Evolutionary conservation across 2,888 invertebrate genomes (phyloP).

Genomic region (Cylindroiulus punctatus): DNA sequence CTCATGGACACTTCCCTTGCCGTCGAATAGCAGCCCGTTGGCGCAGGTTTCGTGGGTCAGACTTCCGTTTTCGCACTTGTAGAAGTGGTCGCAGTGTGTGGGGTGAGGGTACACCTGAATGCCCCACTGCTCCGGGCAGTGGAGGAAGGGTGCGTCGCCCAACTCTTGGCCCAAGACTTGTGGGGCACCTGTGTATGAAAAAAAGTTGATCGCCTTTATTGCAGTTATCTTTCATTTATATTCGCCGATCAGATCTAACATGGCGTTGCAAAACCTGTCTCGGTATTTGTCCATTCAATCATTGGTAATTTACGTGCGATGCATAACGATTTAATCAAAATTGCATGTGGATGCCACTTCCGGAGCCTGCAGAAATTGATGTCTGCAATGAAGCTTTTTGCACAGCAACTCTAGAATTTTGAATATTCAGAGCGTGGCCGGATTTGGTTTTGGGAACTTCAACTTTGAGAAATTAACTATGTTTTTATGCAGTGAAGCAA

Average conservation of each 20-base stretch:
- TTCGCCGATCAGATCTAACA: too few relatives aligned
- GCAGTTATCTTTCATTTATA: too few relatives aligned
- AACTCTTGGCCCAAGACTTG: conserved; percentile 51
- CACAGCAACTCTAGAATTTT: neutral
- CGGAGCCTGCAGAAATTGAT: neutral
- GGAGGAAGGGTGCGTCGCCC: conserved; percentile 52
- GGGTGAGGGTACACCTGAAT: conserved; percentile 86
- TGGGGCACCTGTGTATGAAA: conserved; percentile 9
- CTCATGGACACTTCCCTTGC: conserved; percentile 87
- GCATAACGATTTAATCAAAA: neutral
- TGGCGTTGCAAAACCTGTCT: neutral
- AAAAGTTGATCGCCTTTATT: too few relatives aligned
- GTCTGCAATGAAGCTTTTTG: neutral
- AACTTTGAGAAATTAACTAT: neutral
- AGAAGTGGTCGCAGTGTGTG: conserved; percentile 87
- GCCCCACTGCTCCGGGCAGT: conserved; percentile 80
- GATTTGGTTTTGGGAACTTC: conserved; percentile 23
- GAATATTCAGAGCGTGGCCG: conserved; percentile 43
- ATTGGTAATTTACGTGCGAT: neutral
- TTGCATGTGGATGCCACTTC: neutral
- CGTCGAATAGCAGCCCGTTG: conserved; percentile 89
- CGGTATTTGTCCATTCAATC: neutral
- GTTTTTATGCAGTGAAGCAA: conserved; percentile 11
- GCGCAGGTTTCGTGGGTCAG: conserved; percentile 89
- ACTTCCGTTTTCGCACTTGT: conserved; percentile 90